phyloP scores from a whole-genome alignment of 2,113 vertebrate species.

The Malurus cyaneus region DNA sequence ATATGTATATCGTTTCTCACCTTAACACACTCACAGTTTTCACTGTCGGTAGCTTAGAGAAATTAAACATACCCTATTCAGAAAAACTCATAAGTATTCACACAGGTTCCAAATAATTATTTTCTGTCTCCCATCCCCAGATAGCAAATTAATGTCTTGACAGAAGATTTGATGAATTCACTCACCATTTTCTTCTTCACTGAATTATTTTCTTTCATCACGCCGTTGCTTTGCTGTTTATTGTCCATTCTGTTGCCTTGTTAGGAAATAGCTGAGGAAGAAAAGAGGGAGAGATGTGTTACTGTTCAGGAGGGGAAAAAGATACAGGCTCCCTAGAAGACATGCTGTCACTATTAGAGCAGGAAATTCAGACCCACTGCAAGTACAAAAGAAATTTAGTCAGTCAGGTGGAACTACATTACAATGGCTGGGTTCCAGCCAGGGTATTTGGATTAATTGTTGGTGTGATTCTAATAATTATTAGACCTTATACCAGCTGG shows the following conservation, averaged over 20 bases:
- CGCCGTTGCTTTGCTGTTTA: neutral
- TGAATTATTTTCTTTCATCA: neutral
- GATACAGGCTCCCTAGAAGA: neutral
- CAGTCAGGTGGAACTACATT: neutral
- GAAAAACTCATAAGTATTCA: neutral
- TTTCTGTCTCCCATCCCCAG: neutral
- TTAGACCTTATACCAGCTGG: neutral
- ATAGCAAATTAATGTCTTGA: neutral
- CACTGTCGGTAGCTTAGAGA: neutral
- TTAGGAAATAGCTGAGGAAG: neutral
- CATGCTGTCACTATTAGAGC: rapidly evolving
- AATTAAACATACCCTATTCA: neutral
- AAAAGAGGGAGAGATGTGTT: neutral
- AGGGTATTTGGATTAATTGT: neutral
- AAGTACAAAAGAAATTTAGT: neutral
- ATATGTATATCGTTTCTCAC: neutral
- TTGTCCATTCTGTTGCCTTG: constrained; percentile 12
- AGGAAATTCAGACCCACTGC: neutral
- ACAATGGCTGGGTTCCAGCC: neutral
- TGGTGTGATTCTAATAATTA: neutral
- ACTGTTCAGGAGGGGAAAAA: neutral
- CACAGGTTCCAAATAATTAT: neutral
- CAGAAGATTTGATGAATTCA: neutral
- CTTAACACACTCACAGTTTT: neutral
- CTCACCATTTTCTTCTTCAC: constrained; percentile 64